Base-by-base conservation (phyloP, 37 sponge, comb jelly and placozoan species). In the Dysidea cf. avara region DNA sequence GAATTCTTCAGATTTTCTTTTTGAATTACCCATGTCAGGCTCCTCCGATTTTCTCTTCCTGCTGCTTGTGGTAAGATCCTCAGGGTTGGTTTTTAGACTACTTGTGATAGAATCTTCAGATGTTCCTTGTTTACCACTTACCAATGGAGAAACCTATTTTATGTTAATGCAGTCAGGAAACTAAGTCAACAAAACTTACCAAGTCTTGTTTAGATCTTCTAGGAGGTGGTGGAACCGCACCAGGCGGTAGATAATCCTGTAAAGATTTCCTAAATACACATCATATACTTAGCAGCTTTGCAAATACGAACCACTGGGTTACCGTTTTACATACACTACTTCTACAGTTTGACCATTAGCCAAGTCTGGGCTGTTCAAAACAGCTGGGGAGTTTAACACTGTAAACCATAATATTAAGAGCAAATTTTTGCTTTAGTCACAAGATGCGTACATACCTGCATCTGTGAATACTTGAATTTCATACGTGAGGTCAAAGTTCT, bases 401-500 rank as follows among this genome's bases (percentile, higher is more conserved):
- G 50, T 3, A 65, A 5, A 29, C 11, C 58, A 53, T 20, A 0
- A 31, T 6, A 6, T 48, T 22, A 18, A 53, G 25, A 24, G 9
- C 3, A 40, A 71, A 32, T 58, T 3, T 25, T 2, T 7, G 21
- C 3, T 9, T 28, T 22, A 12, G 60, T 61, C 36, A 51, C 29
- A 2, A 59, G 18, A 39, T 1, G 7, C 13, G 20, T 12, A 58
- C 71, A 4, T 17, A 88, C 90, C 90, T 24, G 94, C 85, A 67
- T 84, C 85, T 26, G 52, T 81, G 71, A 93, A 93, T 33, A 68
- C 64, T 51, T 93, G 90, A 52, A 88, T 88, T 51, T 93, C 94
- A 29, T 58, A 77, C 18, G 90, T 88, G 40, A 93, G 70, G 13
- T 80, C 68, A 2, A 93, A 53, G 16, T 77, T 88, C 3, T 87